Base-by-base conservation (phyloP, 2,113 vertebrate species). In the Rhadina sibilatrix region DNA sequence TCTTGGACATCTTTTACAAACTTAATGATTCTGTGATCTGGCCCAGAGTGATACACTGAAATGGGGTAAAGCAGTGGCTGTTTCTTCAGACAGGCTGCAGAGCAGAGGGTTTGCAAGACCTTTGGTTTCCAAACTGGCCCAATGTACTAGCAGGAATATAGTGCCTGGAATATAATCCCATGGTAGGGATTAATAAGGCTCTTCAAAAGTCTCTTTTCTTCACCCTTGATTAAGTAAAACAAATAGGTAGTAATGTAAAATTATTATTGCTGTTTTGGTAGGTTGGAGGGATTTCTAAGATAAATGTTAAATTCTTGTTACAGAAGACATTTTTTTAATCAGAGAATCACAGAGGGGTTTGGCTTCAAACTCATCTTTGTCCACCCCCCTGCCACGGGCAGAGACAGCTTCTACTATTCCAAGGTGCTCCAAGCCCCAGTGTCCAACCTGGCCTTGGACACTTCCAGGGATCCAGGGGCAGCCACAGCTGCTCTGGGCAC, bases 31-130 rank as follows among this genome's bases (percentile, higher is more conserved):
- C 15, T 46, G 38, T 61, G 54, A 53, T 65, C 42, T 90, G 70
- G 22, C 60, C 30, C 30, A 23, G 12, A 63, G 23, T 42, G 11
- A 8, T 33, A 8, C 61, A 25, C 8, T 35, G 44, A n/a, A 57
- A 31, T 0, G 0, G 12, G 3, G 17, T 53, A 71, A 25, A n/a
- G 8, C 2, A 11, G 10, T 31, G 40, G 14, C 35, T 42, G 3
- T 38, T 79, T 57, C 25, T 46, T 69, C 1, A 4, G 60, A 11
- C 10, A 15, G 25, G 42, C 80, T 79, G 65, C 12, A 22, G 37
- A 30, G 46, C 9, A 14, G 31, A 50, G 40, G 18, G 3, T 33
- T 24, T 78, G 2, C 40, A 38, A 64, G 40, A 53, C 35, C 64
- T 72, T 49, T 72, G n/a, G 2, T 82, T 81, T 74, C 59, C 0